Evolutionary conservation across 2,888 invertebrate species (phyloP).

Genomic region (Crematogaster levior): DNA sequence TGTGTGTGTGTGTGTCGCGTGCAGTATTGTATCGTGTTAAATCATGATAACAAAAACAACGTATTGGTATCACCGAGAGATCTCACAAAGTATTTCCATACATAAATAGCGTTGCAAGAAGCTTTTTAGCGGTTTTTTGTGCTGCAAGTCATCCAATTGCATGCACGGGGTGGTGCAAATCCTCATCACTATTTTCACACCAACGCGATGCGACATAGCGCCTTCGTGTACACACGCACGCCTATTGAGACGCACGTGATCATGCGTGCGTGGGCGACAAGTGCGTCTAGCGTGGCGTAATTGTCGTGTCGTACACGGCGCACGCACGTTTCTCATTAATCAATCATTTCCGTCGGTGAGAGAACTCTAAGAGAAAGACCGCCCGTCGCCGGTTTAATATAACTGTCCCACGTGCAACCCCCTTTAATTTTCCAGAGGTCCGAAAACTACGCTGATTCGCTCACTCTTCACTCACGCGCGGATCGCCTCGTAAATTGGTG

Average conservation of each 20-base stretch:
- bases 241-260: constrained; percentile 57
- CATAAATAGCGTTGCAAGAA: not conserved
- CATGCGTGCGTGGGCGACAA: constrained; percentile 61
- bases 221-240: constrained; percentile 37
- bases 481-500: constrained; percentile 21
- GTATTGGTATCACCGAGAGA: not conserved
- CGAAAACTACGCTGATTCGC: not conserved
- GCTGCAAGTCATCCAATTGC: not conserved
- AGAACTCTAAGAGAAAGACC: constrained; percentile 52
- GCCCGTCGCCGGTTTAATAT: constrained; percentile 49
- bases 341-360: constrained; percentile 65
- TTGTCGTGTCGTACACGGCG: constrained; percentile 59
- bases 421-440: constrained; percentile 38
- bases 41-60: not conserved
- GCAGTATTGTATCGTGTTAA: not conserved
- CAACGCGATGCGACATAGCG: not conserved
- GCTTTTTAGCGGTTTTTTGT: not conserved
- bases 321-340: constrained; percentile 72
- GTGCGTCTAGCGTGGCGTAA: constrained; percentile 61
- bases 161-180: constrained; percentile 36
- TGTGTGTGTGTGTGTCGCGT: no score
- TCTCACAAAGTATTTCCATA: not conserved
- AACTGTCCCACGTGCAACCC: constrained; percentile 8
- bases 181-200: constrained; percentile 59
- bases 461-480: constrained; percentile 12